Conservation (phyloP, 2,888 invertebrate species). For the Deilephila porcellus region DNA sequence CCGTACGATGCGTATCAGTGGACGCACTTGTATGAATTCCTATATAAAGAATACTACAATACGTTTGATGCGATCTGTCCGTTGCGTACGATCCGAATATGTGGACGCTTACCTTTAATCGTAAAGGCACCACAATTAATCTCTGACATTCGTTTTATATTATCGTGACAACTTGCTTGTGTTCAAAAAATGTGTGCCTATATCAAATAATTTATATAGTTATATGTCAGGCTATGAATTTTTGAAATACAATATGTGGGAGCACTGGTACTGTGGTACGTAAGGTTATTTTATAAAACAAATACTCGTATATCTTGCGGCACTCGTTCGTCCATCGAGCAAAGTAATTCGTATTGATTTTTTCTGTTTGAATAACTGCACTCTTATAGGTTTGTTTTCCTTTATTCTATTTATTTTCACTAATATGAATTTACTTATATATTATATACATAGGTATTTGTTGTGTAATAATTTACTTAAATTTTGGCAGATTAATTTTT, state of each 20-base stretch:
- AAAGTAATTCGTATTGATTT: conserved; percentile 1
- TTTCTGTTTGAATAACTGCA: background rate
- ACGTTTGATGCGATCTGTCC: no score
- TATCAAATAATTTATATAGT: no score
- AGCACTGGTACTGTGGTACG: background rate
- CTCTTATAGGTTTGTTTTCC: background rate
- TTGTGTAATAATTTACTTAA: background rate
- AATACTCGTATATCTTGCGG: background rate
- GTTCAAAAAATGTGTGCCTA: no score
- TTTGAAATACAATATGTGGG: background rate
- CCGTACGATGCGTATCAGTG: no score
- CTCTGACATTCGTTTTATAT: no score
- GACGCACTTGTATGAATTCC: no score
- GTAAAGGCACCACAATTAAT: no score
- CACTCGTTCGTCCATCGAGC: background rate
- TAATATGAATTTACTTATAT: background rate
- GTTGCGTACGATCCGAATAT: no score
- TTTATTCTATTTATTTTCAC: background rate
- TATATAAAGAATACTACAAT: no score
- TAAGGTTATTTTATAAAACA: background rate
- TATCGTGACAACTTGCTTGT: no score
- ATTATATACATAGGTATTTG: background rate
- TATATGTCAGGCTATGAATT: no score
- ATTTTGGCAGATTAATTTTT: background rate
- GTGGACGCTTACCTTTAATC: no score